These are phyloP conservation scores for Latrodectus elegans DNA, from an alignment of 2,888 invertebrate species.

Conservation along the genomic window DNA sequence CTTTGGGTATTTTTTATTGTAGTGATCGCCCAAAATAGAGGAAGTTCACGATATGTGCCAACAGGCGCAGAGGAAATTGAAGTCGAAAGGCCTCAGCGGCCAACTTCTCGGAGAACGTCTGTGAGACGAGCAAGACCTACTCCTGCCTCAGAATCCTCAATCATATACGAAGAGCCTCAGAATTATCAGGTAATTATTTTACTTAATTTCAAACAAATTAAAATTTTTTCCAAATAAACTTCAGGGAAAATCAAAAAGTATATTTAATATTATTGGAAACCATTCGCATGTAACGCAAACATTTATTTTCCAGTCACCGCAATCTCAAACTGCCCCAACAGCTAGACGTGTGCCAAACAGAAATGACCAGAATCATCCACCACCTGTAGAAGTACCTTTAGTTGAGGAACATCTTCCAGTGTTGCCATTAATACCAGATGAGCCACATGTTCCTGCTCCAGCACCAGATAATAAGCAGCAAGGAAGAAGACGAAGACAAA, in stretches of 20 bases:
- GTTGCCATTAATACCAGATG: constrained; percentile 7
- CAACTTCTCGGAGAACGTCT: constrained; percentile 12
- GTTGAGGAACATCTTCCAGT: not conserved
- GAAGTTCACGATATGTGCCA: constrained; percentile 34
- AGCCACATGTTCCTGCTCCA: constrained; percentile 11
- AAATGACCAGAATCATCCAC: not conserved
- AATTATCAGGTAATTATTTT: constrained; percentile 13
- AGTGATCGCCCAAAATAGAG: constrained; percentile 47
- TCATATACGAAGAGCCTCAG: constrained; percentile 6
- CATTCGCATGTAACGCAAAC: not conserved
- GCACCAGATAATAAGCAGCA: constrained; percentile 21
- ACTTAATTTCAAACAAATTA: not conserved
- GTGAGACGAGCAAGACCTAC: constrained; percentile 33
- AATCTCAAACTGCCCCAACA: constrained; percentile 21
- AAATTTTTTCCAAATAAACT: too few relatives aligned
- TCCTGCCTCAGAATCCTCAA: constrained; percentile 15
- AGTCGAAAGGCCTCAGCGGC: not conserved
- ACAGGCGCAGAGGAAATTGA: not conserved
- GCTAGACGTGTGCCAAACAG: constrained; percentile 40
- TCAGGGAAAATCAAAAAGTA: not conserved
- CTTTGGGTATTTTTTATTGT: not conserved
- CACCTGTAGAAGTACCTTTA: not conserved
- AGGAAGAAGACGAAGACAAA: constrained; percentile 43
- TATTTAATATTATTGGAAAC: not conserved
- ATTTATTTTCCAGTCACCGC: not conserved